A percentile compares a stretch with the other conserved stretches of the same genome.
phyloP scores from a whole-genome alignment of 1,140 invertebrate species.

The Argopecten irradians region DNA sequence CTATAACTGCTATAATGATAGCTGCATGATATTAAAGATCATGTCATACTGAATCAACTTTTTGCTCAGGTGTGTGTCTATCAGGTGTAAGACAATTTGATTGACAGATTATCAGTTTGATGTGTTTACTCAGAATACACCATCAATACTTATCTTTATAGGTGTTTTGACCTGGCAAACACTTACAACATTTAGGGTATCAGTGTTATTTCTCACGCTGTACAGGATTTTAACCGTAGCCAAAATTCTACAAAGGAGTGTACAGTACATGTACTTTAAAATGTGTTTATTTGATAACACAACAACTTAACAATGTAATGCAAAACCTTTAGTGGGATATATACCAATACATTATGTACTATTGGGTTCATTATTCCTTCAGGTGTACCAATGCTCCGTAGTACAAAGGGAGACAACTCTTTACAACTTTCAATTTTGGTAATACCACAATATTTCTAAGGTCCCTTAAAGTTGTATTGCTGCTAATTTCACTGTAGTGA shows the following conservation, averaged over 20 bases:
- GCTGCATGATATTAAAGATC: neutral
- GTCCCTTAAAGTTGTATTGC: too few species aligned
- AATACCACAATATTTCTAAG: too few species aligned
- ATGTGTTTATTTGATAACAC: neutral
- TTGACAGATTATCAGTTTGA: neutral
- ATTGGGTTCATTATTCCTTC: too few species aligned
- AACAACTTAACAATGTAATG: neutral
- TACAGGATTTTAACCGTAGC: neutral
- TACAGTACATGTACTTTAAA: neutral
- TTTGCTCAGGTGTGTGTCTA: neutral
- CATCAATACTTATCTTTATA: neutral
- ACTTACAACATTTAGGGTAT: neutral
- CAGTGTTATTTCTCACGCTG: conserved; percentile 2
- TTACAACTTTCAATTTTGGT: too few species aligned
- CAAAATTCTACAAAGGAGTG: neutral
- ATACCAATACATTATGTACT: too few species aligned
- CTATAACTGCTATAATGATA: too few species aligned
- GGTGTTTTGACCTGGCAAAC: conserved; percentile 10
- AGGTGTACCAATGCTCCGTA: neutral
- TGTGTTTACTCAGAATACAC: neutral
- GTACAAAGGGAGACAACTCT: neutral
- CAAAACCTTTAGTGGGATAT: neutral
- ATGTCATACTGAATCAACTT: neutral
- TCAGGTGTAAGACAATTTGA: neutral
- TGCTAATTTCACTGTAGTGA: too few species aligned